Conservation (phyloP, 2,797 vertebrate species). For the Falco naumanni region DNA sequence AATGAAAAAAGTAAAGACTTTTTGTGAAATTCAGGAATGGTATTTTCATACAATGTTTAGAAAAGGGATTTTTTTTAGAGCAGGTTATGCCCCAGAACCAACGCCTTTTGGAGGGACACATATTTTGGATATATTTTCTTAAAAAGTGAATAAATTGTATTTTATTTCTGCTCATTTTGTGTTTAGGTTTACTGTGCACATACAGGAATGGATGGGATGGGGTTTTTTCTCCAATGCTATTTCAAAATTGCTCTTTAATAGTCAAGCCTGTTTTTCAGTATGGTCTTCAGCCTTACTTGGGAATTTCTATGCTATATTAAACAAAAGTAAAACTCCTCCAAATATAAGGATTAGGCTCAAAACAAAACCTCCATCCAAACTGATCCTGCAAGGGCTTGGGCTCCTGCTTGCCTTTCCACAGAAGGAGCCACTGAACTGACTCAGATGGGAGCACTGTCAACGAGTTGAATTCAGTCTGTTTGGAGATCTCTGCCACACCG, state of each 20-base stretch:
- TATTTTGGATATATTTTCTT: constrained; percentile 3
- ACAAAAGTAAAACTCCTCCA: background rate
- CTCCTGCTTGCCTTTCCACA: background rate
- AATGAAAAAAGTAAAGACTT: background rate
- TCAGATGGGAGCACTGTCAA: background rate
- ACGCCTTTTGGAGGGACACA: background rate
- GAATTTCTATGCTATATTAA: background rate
- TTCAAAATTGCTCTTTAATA: background rate
- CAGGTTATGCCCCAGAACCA: background rate
- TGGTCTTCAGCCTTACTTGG: background rate
- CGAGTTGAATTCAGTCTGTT: background rate
- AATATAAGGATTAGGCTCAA: background rate
- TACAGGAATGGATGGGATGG: background rate
- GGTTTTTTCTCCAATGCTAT: rapidly evolving
- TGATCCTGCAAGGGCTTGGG: background rate
- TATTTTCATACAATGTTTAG: background rate
- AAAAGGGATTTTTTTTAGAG: background rate
- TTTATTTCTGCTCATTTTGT: background rate
- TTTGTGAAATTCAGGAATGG: constrained; percentile 43
- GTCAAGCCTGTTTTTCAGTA: background rate
- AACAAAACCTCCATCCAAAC: background rate
- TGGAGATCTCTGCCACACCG: background rate
- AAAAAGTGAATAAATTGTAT: background rate
- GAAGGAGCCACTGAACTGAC: background rate
- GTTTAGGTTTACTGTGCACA: background rate